These are phyloP conservation scores for Tryphoninae sp. DNA, from an alignment of 2,888 invertebrate genomes.

Conservation along the genomic window DNA sequence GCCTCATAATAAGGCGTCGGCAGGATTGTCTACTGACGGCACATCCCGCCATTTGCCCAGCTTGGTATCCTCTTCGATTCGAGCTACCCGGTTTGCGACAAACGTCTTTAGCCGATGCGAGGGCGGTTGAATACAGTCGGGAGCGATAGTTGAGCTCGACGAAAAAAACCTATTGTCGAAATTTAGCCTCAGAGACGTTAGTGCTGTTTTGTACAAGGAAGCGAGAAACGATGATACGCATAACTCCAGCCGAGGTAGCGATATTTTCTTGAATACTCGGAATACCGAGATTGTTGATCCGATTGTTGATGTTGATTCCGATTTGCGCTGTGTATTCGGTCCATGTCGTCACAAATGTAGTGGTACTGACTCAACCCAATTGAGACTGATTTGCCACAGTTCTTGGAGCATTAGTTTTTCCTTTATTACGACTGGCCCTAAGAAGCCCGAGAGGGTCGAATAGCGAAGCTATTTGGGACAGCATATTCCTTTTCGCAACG, in stretches of 20 bases:
- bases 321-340: conserved; percentile 12
- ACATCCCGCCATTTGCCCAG: not conserved
- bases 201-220: conserved; percentile 20
- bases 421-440: conserved; percentile 51
- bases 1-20: not conserved
- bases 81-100: conserved; percentile 52
- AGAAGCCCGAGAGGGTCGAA: conserved; percentile 60
- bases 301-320: not conserved
- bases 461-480: conserved; percentile 56
- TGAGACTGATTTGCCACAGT: conserved; percentile 40
- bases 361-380: conserved; percentile 46
- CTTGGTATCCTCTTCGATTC: conserved; percentile 23
- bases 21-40: not conserved
- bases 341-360: conserved; percentile 27
- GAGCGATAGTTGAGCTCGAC: conserved; percentile 50
- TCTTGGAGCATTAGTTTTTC: conserved; percentile 54
- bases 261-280: conserved; percentile 11
- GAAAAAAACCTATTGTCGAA: conserved; percentile 35
- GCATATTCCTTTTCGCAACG: conserved; percentile 50
- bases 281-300: conserved; percentile 16
- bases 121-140: conserved; percentile 45
- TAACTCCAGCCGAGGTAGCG: conserved; percentile 55
- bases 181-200: conserved; percentile 11
- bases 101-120: conserved; percentile 46
- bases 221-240: conserved; percentile 51